Conservation (phyloP, 1,140 invertebrate species). For the Brachystomella parvula region DNA sequence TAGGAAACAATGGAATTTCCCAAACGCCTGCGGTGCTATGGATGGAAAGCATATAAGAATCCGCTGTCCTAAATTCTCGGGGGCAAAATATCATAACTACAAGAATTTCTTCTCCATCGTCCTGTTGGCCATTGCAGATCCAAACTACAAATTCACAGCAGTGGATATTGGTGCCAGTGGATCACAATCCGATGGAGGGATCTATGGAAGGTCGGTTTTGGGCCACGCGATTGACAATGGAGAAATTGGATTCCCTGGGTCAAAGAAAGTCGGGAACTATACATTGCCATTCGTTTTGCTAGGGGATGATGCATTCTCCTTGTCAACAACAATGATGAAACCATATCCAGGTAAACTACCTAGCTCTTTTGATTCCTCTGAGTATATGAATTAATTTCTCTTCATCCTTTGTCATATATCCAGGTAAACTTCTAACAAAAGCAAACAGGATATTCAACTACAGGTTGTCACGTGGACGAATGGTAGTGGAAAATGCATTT, state of each 20-base stretch:
- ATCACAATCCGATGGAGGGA: conserved; percentile 31
- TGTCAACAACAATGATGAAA: conserved; percentile 41
- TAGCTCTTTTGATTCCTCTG: too few species aligned
- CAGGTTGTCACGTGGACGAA: conserved; percentile 41
- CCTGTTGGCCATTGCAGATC: conserved; percentile 16
- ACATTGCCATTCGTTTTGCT: conserved; percentile 39
- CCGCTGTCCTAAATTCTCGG: conserved; percentile 25
- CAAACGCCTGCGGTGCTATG: conserved; percentile 39
- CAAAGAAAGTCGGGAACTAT: conserved; percentile 30
- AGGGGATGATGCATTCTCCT: conserved; percentile 42
- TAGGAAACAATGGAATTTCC: conserved; percentile 27
- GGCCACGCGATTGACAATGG: conserved; percentile 20
- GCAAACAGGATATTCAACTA: conserved; percentile 40
- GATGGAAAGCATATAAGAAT: conserved; percentile 42
- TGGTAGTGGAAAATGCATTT: conserved; percentile 45
- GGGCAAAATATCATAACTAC: conserved; percentile 40
- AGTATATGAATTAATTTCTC: too few species aligned
- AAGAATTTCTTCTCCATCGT: conserved; percentile 40
- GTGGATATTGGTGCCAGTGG: conserved; percentile 35
- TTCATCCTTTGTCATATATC: too few species aligned
- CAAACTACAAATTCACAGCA: conserved; percentile 31
- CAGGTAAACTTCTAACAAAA: conserved; percentile 30
- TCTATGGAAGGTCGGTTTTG: conserved; percentile 29
- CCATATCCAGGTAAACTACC: conserved; percentile 42
- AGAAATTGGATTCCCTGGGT: conserved; percentile 23